These are phyloP conservation scores for Zalophus californianus DNA, from an alignment of 2,797 vertebrate genomes.

Conservation along the genomic window DNA sequence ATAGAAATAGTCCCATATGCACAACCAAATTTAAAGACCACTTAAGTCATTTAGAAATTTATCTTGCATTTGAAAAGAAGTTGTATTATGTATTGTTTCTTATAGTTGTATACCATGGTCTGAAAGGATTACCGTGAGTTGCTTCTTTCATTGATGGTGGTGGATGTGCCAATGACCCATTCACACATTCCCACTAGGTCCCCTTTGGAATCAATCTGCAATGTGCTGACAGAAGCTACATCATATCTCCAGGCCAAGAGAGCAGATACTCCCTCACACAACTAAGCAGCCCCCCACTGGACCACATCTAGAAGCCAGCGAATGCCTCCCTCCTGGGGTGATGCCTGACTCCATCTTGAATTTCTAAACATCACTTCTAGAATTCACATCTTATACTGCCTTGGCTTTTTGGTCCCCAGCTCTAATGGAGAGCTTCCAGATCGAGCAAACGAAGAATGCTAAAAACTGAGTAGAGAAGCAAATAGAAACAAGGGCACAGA, in stretches of 20 bases:
- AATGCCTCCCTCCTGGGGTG: neutral
- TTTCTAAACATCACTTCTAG: neutral
- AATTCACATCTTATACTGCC: neutral
- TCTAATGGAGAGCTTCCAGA: neutral
- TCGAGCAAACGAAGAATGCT: neutral
- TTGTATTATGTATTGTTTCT: neutral
- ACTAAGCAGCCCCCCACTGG: neutral
- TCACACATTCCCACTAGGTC: neutral
- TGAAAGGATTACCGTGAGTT: neutral
- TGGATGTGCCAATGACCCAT: neutral
- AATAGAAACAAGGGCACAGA: neutral
- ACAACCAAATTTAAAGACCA: neutral
- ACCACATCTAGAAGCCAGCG: neutral
- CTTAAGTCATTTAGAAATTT: neutral
- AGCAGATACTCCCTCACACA: neutral
- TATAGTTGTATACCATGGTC: neutral
- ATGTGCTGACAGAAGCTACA: neutral
- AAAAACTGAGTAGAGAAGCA: neutral
- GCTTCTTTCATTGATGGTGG: neutral
- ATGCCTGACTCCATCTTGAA: neutral
- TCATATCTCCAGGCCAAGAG: neutral
- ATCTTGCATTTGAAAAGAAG: neutral
- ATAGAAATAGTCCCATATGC: neutral
- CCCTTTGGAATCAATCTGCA: neutral
- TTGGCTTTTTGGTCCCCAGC: neutral